Evolutionary conservation across 2,797 vertebrate genomes (phyloP).

Genomic region (Sebastes ruberrimus): DNA sequence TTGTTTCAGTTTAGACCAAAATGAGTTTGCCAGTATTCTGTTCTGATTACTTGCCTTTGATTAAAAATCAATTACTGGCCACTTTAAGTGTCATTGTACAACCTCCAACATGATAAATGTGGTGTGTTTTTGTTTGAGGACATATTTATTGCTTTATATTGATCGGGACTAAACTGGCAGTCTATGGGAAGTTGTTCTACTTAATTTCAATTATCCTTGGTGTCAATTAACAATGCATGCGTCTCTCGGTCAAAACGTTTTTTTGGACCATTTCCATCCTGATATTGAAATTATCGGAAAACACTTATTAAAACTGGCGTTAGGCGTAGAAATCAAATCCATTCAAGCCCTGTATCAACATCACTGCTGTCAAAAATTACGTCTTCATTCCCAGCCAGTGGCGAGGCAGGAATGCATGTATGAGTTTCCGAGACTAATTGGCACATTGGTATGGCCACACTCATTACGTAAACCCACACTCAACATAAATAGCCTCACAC

Average conservation of each 20-base stretch:
- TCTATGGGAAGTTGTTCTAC: background rate
- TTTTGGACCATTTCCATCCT: background rate
- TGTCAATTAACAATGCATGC: background rate
- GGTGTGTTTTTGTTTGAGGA: conserved; percentile 11
- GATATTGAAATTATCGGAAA: background rate
- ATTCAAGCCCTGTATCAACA: background rate
- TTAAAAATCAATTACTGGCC: conserved; percentile 18
- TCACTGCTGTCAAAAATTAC: conserved; percentile 2
- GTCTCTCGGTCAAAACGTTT: background rate
- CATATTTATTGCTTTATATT: conserved; percentile 9
- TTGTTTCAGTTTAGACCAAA: background rate
- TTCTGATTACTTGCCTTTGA: background rate
- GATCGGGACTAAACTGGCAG: background rate
- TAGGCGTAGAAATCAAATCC: background rate
- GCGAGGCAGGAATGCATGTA: conserved; percentile 3
- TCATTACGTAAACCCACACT: conserved; percentile 58
- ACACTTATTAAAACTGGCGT: background rate
- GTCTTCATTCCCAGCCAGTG: conserved; percentile 28
- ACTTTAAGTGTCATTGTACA: conserved; percentile 12
- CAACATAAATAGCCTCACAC: conserved; percentile 55
- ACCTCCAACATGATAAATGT: conserved; percentile 25
- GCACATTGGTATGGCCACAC: conserved; percentile 52
- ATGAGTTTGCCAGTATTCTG: background rate
- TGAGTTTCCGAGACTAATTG: conserved; percentile 47
- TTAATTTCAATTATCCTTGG: conserved; percentile 8